Evolutionary conservation across 2,113 vertebrate species (phyloP).

Genomic region (Saccopteryx bilineata): DNA sequence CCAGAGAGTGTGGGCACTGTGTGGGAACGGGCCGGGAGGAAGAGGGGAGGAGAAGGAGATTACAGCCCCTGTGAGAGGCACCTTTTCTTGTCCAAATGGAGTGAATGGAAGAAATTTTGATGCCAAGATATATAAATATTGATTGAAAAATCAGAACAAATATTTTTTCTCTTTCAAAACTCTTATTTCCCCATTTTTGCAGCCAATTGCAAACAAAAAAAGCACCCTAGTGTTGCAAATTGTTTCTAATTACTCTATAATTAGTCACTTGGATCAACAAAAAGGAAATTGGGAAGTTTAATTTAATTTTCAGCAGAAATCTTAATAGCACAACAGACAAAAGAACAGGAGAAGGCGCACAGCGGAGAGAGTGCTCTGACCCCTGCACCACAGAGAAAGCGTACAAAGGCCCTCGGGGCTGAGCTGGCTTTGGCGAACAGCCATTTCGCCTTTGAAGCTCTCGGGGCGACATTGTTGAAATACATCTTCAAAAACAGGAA

Average conservation of each 20-base stretch:
- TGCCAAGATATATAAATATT: slow-evolving; percentile 31
- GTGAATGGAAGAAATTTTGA: not conserved
- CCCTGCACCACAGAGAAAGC: slow-evolving; percentile 35
- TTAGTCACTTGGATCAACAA: slow-evolving; percentile 62
- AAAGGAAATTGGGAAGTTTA: slow-evolving; percentile 59
- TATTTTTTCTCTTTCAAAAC: not conserved
- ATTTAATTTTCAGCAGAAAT: slow-evolving; percentile 74
- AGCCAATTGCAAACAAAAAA: slow-evolving; percentile 30
- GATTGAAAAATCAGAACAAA: slow-evolving; percentile 33
- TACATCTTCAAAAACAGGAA: slow-evolving; percentile 84
- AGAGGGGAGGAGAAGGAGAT: not conserved
- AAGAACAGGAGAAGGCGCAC: not conserved
- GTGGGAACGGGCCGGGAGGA: not conserved
- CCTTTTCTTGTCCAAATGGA: not conserved
- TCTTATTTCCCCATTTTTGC: slow-evolving; percentile 16
- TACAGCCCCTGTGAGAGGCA: not conserved
- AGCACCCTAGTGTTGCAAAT: not conserved
- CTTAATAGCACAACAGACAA: slow-evolving; percentile 56
- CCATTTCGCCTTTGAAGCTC: slow-evolving; percentile 73
- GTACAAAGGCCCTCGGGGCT: slow-evolving; percentile 30
- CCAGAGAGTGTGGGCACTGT: not conserved
- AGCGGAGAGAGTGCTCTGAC: slow-evolving; percentile 35
- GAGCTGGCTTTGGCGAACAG: slow-evolving; percentile 15
- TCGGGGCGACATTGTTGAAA: slow-evolving; percentile 75
- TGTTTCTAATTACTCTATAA: slow-evolving; percentile 62